Percentiles rank a stretch among this genome's conserved stretches.
These are phyloP conservation scores for Nomada goodeniana DNA, from an alignment of 2,888 invertebrate species.

Conservation along the genomic window DNA sequence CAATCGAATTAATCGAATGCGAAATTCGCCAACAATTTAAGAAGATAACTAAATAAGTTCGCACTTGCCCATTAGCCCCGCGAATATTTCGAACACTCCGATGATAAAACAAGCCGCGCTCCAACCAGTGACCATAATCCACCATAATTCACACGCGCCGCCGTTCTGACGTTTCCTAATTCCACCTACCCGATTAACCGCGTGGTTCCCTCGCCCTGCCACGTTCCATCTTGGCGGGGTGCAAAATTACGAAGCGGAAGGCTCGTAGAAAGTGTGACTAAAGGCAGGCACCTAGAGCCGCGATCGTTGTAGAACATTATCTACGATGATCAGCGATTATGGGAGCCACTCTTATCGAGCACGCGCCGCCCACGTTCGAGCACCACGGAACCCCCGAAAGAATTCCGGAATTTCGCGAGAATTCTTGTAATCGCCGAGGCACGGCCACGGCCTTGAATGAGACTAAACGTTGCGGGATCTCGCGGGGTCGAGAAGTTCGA, in stretches of 20 bases:
- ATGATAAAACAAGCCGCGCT: background rate
- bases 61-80: no score
- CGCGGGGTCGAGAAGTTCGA: constrained; percentile 60
- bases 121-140: background rate
- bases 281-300: constrained; percentile 36
- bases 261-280: constrained; percentile 9
- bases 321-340: constrained; percentile 56
- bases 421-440: constrained; percentile 64
- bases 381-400: constrained; percentile 15
- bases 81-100: background rate
- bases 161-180: constrained; percentile 38
- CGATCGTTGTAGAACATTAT: constrained; percentile 53
- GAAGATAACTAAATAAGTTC: no score
- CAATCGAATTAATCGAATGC: no score
- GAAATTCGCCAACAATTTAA: no score
- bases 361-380: constrained; percentile 2
- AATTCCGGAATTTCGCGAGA: constrained; percentile 53
- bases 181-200: constrained; percentile 21
- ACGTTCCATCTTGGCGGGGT: background rate
- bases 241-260: constrained; percentile 9
- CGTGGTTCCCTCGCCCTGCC: background rate
- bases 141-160: constrained; percentile 10
- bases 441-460: constrained; percentile 43
- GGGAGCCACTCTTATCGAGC: constrained; percentile 55
- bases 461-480: constrained; percentile 24